Conservation (phyloP, 2,888 invertebrate genomes). For the Zeuzera pyrina region DNA sequence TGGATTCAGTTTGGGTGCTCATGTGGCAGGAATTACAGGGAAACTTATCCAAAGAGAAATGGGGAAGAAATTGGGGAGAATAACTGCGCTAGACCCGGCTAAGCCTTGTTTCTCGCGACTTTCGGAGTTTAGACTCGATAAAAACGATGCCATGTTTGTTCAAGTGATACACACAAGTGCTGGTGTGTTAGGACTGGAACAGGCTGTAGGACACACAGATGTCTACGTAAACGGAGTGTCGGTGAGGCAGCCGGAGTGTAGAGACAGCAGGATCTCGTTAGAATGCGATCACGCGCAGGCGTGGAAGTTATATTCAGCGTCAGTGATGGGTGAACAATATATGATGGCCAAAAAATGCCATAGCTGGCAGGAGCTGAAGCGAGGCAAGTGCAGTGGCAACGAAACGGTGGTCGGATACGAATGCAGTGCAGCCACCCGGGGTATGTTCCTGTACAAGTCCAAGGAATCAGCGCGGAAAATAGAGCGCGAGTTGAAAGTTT, state of each 20-base stretch:
- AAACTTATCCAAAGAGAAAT: conserved; percentile 35
- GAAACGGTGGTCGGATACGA: conserved; percentile 35
- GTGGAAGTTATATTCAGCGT: conserved; percentile 45
- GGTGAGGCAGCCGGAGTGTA: conserved; percentile 48
- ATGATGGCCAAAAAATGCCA: conserved; percentile 34
- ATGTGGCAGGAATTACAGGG: conserved; percentile 70
- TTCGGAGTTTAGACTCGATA: conserved; percentile 30
- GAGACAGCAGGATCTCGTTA: conserved; percentile 33
- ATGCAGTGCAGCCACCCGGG: conserved; percentile 25
- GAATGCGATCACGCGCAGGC: conserved; percentile 55
- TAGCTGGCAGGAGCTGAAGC: conserved; percentile 34
- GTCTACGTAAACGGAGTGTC: conserved; percentile 53
- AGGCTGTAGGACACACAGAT: conserved; percentile 47
- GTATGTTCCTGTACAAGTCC: conserved; percentile 40
- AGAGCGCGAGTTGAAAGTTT: conserved; percentile 20
- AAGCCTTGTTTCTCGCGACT: conserved; percentile 43
- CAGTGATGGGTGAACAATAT: conserved; percentile 25
- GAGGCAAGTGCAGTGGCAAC: conserved; percentile 34
- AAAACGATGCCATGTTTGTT: conserved; percentile 44
- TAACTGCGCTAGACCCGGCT: conserved; percentile 57
- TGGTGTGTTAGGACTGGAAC: conserved; percentile 46
- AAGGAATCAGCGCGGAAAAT: conserved; percentile 13
- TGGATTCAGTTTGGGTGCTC: conserved; percentile 77
- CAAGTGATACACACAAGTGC: conserved; percentile 55
- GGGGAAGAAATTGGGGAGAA: conserved; percentile 31